Evolutionary conservation across 2,888 invertebrate species (phyloP).

Genomic region (Coecobrya sp.): DNA sequence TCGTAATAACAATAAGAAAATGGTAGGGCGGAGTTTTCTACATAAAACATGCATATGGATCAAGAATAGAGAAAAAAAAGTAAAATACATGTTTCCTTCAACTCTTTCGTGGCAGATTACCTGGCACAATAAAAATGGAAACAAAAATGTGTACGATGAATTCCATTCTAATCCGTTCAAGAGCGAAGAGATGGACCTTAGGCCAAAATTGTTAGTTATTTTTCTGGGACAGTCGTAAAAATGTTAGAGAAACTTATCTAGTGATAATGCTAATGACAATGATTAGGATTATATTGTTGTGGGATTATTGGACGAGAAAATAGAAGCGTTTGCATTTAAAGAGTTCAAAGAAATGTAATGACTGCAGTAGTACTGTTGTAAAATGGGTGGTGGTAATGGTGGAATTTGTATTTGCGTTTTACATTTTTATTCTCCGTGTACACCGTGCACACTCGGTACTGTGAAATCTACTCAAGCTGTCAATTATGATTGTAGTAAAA

Average conservation of each 20-base stretch:
- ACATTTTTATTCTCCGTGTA: not conserved
- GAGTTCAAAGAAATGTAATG: not conserved
- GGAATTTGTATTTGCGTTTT: slow-evolving; percentile 10
- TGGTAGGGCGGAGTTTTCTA: slow-evolving; percentile 43
- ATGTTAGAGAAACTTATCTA: not conserved
- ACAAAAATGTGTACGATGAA: slow-evolving; percentile 15
- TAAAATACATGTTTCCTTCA: not conserved
- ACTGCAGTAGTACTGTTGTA: not conserved
- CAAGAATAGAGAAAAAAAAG: not conserved
- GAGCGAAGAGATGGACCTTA: not conserved
- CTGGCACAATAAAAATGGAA: not conserved
- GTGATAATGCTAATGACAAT: slow-evolving; percentile 28
- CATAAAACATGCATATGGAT: slow-evolving; percentile 14
- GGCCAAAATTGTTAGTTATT: slow-evolving; percentile 21
- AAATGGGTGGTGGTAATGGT: slow-evolving; percentile 17
- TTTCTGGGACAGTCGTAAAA: not conserved
- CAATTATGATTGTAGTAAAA: slow-evolving; percentile 79
- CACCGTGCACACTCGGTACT: no score
- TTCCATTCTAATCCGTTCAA: slow-evolving; percentile 18
- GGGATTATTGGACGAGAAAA: not conserved
- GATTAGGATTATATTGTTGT: slow-evolving; percentile 54
- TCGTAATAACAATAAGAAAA: slow-evolving; percentile 37
- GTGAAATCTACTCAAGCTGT: slow-evolving; percentile 72
- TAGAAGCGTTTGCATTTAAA: not conserved
- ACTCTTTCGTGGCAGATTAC: slow-evolving; percentile 42